phyloP scores from a whole-genome alignment of 2,113 vertebrate genomes.

The Nerophis ophidion region DNA sequence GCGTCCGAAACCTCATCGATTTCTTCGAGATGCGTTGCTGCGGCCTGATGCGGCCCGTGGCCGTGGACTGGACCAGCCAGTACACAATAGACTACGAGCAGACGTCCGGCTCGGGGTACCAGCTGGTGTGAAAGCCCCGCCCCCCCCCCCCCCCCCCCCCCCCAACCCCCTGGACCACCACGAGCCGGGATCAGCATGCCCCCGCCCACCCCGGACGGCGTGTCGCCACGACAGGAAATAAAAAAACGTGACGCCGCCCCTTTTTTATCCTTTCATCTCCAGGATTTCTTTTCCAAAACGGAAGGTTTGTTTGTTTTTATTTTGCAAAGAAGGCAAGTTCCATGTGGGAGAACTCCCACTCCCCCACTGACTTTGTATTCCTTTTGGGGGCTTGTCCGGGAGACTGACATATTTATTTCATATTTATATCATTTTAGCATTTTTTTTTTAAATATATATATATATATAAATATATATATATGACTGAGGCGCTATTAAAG shows the following conservation, averaged over 20 bases:
- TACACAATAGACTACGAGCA: conserved; percentile 99
- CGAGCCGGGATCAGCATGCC: conserved; percentile 41
- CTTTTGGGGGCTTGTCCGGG: conserved; percentile 29
- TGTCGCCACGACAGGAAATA: conserved; percentile 74
- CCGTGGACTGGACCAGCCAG: conserved; percentile 97
- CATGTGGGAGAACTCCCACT: too few relatives aligned
- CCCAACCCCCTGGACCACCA: conserved; percentile 63
- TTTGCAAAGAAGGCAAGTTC: too few relatives aligned
- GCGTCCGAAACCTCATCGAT: conserved; percentile 94
- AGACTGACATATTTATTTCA: conserved; percentile 74
- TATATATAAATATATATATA: too few relatives aligned
- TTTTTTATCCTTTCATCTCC: background rate
- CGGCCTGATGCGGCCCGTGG: conserved; percentile 90
- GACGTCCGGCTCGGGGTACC: conserved; percentile 94
- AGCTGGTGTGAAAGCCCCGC: conserved; percentile 84
- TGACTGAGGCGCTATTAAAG: conserved; percentile 14
- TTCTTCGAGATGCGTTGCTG: conserved; percentile 99
- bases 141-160: conserved; percentile 72
- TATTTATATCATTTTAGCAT: conserved; percentile 62
- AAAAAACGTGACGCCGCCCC: conserved; percentile 55
- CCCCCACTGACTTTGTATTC: too few relatives aligned
- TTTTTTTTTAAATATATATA: conserved; percentile 8
- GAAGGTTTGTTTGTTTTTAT: conserved; percentile 54
- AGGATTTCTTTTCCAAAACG: conserved; percentile 19
- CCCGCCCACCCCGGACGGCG: conserved; percentile 66